Percentiles rank a stretch among this genome's conserved stretches.
Evolutionary conservation across 2,888 invertebrate species (phyloP).

Genomic region (Nycteola revayana): DNA sequence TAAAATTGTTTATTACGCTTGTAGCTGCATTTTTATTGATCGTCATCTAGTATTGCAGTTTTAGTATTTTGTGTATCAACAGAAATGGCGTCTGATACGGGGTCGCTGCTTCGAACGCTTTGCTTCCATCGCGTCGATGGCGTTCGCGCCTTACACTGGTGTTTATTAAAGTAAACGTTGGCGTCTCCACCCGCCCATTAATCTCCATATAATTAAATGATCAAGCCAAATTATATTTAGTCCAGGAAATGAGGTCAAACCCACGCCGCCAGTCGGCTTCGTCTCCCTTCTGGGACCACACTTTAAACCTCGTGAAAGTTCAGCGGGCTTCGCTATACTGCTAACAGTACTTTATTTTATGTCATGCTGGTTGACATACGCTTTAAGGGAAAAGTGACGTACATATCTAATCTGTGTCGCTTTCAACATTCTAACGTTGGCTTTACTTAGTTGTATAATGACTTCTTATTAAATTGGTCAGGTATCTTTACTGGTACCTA

Average conservation of each 20-base stretch:
- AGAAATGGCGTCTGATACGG: no score
- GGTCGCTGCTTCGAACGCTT: no score
- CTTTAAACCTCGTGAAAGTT: constrained; percentile 47
- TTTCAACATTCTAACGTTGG: no score
- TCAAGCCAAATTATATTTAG: constrained; percentile 81
- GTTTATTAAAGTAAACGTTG: constrained; percentile 71
- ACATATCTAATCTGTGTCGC: constrained; percentile 12
- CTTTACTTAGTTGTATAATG: no score
- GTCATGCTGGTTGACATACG: constrained; percentile 18
- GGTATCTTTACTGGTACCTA: no score
- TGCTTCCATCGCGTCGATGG: no score
- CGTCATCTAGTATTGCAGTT: neutral
- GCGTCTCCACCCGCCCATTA: constrained; percentile 70
- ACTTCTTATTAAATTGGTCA: no score
- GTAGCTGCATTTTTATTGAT: constrained; percentile 1
- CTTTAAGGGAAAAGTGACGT: constrained; percentile 23
- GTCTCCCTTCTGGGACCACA: constrained; percentile 47
- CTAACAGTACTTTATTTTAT: constrained; percentile 18
- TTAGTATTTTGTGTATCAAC: no score
- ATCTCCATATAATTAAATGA: constrained; percentile 81
- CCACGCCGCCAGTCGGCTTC: constrained; percentile 48
- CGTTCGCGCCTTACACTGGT: constrained; percentile 26
- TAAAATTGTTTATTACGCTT: constrained; percentile 12
- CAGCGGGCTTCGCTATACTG: constrained; percentile 28
- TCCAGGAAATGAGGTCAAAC: constrained; percentile 72